A percentile compares a stretch with the other conserved stretches of the same genome.
Conservation (phyloP, 2,888 invertebrate species). For the Agrotis segetum region DNA sequence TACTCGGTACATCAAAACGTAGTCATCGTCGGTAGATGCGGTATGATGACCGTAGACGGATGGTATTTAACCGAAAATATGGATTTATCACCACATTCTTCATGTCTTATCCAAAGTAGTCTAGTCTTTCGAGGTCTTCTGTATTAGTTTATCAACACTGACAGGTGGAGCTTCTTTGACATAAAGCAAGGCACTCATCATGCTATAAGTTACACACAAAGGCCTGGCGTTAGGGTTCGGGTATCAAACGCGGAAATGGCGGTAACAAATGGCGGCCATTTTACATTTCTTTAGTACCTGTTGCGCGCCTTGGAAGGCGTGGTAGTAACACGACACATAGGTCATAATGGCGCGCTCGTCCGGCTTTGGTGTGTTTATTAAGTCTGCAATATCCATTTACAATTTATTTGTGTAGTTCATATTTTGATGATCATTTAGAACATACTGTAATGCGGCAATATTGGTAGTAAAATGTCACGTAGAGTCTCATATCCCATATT, state of each 20-base stretch:
- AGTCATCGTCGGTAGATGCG: constrained; percentile 8
- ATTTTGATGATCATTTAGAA: constrained; percentile 25
- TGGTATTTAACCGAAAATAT: constrained; percentile 9
- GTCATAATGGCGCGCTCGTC: constrained; percentile 99
- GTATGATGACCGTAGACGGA: constrained; percentile 1
- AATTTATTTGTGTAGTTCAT: constrained; percentile 66
- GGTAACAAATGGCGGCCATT: constrained; percentile 80
- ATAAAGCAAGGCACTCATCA: constrained; percentile 79
- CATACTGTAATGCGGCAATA: constrained; percentile 28
- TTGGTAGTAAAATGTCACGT: constrained; percentile 5
- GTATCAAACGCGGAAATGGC: constrained; percentile 77
- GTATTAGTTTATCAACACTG: constrained; percentile 58
- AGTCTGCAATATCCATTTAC: constrained; percentile 93
- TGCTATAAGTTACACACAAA: constrained; percentile 90
- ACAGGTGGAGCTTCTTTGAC: constrained; percentile 65
- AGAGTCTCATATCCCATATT: constrained; percentile 10
- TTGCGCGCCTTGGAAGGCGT: constrained; percentile 99
- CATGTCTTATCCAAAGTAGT: background rate
- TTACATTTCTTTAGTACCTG: constrained; percentile 93
- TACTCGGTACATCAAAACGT: constrained; percentile 3
- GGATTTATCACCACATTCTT: background rate
- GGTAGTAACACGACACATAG: constrained; percentile 99
- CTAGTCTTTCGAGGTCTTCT: constrained; percentile 46
- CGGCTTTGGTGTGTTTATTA: constrained; percentile 99
- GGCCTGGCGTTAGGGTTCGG: constrained; percentile 86